These are phyloP conservation scores for Microvelia longipes DNA, from an alignment of 1,140 invertebrate species.

Conservation along the genomic window DNA sequence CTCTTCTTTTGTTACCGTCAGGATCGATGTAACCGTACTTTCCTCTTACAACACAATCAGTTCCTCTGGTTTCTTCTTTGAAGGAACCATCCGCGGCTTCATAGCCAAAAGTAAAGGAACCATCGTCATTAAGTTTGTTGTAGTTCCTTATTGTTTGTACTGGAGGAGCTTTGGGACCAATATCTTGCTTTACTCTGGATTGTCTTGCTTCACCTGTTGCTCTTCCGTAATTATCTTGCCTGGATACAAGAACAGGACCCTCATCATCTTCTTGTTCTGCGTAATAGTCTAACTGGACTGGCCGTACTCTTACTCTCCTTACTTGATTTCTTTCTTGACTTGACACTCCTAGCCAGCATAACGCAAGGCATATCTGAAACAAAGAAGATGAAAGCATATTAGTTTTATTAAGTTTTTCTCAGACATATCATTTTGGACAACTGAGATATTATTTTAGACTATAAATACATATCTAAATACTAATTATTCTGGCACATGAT, in stretches of 20 bases:
- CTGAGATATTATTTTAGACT: too few species aligned
- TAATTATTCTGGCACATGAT: too few species aligned
- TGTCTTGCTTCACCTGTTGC: constrained; percentile 15
- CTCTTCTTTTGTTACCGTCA: constrained; percentile 66
- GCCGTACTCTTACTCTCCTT: constrained; percentile 15
- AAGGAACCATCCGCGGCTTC: constrained; percentile 78
- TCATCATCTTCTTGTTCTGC: constrained; percentile 29
- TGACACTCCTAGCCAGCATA: neutral
- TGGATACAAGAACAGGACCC: constrained; percentile 16
- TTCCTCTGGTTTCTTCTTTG: constrained; percentile 72
- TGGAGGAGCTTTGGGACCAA: constrained; percentile 46
- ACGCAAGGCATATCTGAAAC: neutral
- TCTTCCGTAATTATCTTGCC: constrained; percentile 19
- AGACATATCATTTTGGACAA: too few species aligned
- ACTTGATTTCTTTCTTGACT: neutral
- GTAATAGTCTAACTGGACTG: constrained; percentile 25
- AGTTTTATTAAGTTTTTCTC: too few species aligned
- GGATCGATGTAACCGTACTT: constrained; percentile 81
- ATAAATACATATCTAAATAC: too few species aligned
- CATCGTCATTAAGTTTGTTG: constrained; percentile 68
- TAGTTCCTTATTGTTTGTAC: constrained; percentile 65
- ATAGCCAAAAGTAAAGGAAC: constrained; percentile 74
- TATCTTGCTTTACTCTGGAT: constrained; percentile 20
- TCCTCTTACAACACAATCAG: constrained; percentile 70
- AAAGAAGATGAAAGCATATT: too few species aligned